Conservation (phyloP, 2,888 invertebrate species). For the Drosophila lacicola region DNA sequence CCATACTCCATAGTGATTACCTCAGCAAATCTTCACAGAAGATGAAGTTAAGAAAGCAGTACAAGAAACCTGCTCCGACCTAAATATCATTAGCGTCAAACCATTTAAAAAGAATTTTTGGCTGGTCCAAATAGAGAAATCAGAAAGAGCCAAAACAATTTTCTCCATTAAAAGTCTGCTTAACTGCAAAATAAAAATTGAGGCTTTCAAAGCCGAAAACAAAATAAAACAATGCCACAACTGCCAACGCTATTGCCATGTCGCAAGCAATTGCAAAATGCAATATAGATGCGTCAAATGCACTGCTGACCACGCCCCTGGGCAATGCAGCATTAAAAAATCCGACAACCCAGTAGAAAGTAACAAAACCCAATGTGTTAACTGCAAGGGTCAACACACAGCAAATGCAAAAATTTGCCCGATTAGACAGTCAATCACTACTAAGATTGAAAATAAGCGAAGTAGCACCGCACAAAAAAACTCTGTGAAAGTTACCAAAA, state of each 20-base stretch:
- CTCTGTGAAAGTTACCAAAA: too few species aligned
- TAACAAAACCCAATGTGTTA: neutral
- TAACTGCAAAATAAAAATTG: neutral
- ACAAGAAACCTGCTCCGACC: neutral
- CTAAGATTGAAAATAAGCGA: neutral
- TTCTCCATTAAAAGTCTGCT: neutral
- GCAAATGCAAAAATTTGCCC: constrained; percentile 1
- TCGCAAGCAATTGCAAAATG: constrained; percentile 24
- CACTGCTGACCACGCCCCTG: constrained; percentile 2
- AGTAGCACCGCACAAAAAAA: neutral
- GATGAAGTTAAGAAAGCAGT: neutral
- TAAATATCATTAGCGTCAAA: neutral
- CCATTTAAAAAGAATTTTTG: constrained; percentile 8
- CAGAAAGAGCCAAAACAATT: neutral
- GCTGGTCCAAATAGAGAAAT: neutral
- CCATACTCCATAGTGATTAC: neutral
- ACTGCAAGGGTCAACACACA: too few species aligned
- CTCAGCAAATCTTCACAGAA: neutral
- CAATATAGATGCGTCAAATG: constrained; percentile 18
- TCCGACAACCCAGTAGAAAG: neutral
- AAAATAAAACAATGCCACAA: constrained; percentile 14
- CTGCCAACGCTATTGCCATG: constrained; percentile 9
- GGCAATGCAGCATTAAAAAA: constrained; percentile 6
- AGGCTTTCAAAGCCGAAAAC: neutral
- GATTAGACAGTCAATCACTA: neutral